Conservation (phyloP, 2,113 vertebrate genomes). For the Ciconia maguari region DNA sequence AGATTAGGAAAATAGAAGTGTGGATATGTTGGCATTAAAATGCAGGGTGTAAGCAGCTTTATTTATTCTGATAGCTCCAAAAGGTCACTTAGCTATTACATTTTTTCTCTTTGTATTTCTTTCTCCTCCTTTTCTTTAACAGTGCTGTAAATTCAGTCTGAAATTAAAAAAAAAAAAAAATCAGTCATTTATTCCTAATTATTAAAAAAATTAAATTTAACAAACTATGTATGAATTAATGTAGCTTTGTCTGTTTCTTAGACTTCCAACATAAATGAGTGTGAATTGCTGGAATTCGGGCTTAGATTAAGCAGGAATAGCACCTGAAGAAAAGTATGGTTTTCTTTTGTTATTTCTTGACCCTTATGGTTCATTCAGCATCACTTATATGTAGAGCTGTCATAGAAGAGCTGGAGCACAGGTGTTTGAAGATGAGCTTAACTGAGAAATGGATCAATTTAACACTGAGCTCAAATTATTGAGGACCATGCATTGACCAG, state of each 20-base stretch:
- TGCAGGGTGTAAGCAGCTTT: not conserved
- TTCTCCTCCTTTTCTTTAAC: not conserved
- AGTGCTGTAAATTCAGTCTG: not conserved
- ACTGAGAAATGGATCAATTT: not conserved
- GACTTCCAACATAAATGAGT: not conserved
- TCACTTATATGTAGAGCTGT: not conserved
- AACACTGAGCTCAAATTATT: not conserved
- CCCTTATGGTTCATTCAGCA: not conserved
- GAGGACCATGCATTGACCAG: not conserved
- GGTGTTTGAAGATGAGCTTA: not conserved
- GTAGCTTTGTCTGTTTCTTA: not conserved
- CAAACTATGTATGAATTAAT: not conserved
- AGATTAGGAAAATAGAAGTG: not conserved
- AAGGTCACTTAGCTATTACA: not conserved
- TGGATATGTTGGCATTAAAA: not conserved
- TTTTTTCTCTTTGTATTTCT: not conserved
- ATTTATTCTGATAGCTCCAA: not conserved
- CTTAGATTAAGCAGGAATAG: not conserved
- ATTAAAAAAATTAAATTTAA: not conserved
- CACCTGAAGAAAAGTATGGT: not conserved
- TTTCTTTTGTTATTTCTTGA: not conserved
- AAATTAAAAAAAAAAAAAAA: not conserved
- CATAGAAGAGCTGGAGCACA: not conserved
- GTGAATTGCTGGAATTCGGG: not conserved
- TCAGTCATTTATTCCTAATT: rapidly evolving